phyloP scores from a whole-genome alignment of 1,140 invertebrate species.

The Centruroides sculpturatus region DNA sequence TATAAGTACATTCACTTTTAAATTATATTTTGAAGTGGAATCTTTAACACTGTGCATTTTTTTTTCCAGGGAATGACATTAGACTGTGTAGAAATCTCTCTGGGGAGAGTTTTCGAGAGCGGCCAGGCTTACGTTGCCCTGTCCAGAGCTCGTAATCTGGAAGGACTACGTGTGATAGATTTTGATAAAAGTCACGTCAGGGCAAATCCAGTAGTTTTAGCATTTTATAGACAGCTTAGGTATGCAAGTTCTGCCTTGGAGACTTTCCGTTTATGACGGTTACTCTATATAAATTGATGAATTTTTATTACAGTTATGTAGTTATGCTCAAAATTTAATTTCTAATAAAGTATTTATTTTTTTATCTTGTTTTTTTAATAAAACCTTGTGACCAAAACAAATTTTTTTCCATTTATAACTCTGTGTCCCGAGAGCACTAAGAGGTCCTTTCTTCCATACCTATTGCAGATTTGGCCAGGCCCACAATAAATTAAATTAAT shows the following conservation, averaged over 20 bases:
- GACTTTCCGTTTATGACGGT: no score
- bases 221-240: conserved; percentile 46
- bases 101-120: conserved; percentile 77
- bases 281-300: no score
- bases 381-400: no score
- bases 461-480: no score
- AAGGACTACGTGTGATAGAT: conserved; percentile 69
- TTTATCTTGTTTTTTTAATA: no score
- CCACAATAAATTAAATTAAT: no score
- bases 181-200: conserved; percentile 74
- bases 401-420: no score
- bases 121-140: conserved; percentile 93
- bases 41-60: not conserved
- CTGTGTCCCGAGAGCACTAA: no score
- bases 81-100: conserved; percentile 87
- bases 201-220: conserved; percentile 69
- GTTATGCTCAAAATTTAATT: no score
- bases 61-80: conserved; percentile 64
- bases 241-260: not conserved
- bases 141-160: conserved; percentile 72
- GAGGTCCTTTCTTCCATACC: no score
- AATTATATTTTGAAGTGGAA: not conserved
- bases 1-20: not conserved
- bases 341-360: no score
- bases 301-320: no score